Evolutionary conservation across 2,113 vertebrate genomes (phyloP).

Genomic region (Bagarius yarrelli): DNA sequence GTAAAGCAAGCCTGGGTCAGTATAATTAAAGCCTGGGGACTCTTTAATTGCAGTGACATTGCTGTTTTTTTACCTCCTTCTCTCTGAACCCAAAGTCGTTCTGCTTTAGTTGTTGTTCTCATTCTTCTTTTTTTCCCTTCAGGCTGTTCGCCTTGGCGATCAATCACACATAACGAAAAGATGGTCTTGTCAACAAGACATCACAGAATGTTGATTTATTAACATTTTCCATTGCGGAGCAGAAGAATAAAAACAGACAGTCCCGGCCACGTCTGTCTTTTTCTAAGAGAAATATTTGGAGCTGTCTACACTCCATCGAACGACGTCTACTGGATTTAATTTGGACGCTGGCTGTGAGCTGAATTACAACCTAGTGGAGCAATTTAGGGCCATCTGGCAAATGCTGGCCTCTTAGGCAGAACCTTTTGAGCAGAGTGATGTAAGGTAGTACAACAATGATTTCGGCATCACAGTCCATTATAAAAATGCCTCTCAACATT

Average conservation of each 20-base stretch:
- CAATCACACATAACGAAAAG: slow-evolving; percentile 81
- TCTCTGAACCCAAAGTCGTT: slow-evolving; percentile 73
- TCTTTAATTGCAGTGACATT: slow-evolving; percentile 96
- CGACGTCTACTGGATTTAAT: slow-evolving; percentile 70
- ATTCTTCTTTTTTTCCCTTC: slow-evolving; percentile 64
- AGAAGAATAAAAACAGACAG: slow-evolving; percentile 41
- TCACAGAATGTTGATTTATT: slow-evolving; percentile 58
- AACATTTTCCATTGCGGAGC: slow-evolving; percentile 37
- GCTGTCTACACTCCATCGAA: slow-evolving; percentile 63
- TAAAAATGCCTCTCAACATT: slow-evolving; percentile 90
- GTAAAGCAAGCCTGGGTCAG: slow-evolving; percentile 78
- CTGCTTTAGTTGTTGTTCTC: slow-evolving; percentile 68
- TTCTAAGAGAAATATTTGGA: slow-evolving; percentile 63
- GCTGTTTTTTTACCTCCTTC: slow-evolving; percentile 87
- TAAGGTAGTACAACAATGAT: slow-evolving; percentile 74
- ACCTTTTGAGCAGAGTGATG: slow-evolving; percentile 72
- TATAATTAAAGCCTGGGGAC: slow-evolving; percentile 97
- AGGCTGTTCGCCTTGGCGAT: slow-evolving; percentile 81
- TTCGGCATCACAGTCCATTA: slow-evolving; percentile 93
- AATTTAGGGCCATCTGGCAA: slow-evolving; percentile 72
- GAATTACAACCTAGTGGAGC: slow-evolving; percentile 71
- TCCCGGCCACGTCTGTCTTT: slow-evolving; percentile 40
- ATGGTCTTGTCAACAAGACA: slow-evolving; percentile 65
- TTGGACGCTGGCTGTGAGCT: slow-evolving; percentile 66
- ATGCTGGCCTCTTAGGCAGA: slow-evolving; percentile 66